A percentile compares a stretch with the other conserved stretches of the same genome.
Evolutionary conservation across 2,888 invertebrate genomes (phyloP).

Genomic region (Sabatieria punctata): DNA sequence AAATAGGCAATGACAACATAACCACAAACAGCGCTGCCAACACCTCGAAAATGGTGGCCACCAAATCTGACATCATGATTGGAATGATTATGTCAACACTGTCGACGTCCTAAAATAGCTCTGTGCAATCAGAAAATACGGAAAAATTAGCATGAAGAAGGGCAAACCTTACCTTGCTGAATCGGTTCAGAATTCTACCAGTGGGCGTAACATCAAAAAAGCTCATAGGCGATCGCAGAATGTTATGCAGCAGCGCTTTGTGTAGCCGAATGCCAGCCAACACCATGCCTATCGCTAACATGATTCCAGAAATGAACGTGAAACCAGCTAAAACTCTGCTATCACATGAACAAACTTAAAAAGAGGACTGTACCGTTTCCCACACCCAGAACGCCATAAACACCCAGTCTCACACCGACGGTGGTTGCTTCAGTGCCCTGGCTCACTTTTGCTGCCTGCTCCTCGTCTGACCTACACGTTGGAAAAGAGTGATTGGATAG

Average conservation of each 20-base stretch:
- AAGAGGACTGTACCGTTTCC: constrained; percentile 23
- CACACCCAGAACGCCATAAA: constrained; percentile 36
- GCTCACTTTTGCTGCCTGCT: background rate
- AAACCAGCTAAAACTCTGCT: no score
- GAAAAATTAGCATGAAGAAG: no score
- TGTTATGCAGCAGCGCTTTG: constrained; percentile 23
- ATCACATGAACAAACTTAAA: constrained; percentile 2
- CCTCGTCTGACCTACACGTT: constrained; percentile 18
- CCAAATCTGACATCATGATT: constrained; percentile 19
- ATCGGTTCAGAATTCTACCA: constrained; percentile 36
- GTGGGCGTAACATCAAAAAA: constrained; percentile 37
- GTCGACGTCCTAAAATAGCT: constrained; percentile 30
- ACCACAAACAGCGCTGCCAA: constrained; percentile 30
- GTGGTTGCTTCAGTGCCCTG: constrained; percentile 10
- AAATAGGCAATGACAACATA: constrained; percentile 29
- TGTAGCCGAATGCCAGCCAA: constrained; percentile 31
- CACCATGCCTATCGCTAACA: constrained; percentile 35
- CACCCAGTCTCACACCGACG: constrained; percentile 32
- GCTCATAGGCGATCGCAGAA: constrained; percentile 31
- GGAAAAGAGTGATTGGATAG: no score
- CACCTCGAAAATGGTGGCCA: constrained; percentile 18
- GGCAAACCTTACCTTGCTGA: constrained; percentile 32
- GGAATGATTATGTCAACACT: constrained; percentile 24
- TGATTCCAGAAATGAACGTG: no score
- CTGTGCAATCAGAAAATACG: no score